These are phyloP conservation scores for Synchiropus splendidus DNA, from an alignment of 2,113 vertebrate species.

Conservation along the genomic window DNA sequence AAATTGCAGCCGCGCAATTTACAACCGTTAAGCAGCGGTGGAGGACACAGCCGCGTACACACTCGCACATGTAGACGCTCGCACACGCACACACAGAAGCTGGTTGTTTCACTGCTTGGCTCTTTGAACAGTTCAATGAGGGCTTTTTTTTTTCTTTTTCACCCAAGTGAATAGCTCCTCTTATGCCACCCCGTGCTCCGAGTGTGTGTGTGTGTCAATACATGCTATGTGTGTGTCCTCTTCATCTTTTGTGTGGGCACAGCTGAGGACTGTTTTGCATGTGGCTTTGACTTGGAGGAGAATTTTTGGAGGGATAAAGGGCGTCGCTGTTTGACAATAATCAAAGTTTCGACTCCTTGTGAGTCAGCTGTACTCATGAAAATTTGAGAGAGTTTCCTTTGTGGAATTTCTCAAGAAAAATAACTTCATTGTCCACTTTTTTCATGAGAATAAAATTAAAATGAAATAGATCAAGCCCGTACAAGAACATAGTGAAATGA, in stretches of 20 bases:
- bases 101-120: conserved; percentile 40
- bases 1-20: conserved; percentile 57
- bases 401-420: too few species aligned
- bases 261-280: conserved; percentile 53
- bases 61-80: conserved; percentile 22
- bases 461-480: too few species aligned
- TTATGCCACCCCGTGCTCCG: conserved; percentile 36
- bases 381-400: too few species aligned
- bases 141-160: conserved; percentile 33
- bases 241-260: conserved; percentile 51
- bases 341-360: too few species aligned
- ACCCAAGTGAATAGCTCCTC: conserved; percentile 52
- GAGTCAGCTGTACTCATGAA: too few species aligned
- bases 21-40: conserved; percentile 40
- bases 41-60: conserved; percentile 23
- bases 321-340: too few species aligned
- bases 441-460: too few species aligned
- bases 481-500: too few species aligned
- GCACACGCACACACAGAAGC: conserved; percentile 26
- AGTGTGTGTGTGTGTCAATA: conserved; percentile 13
- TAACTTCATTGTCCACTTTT: too few species aligned
- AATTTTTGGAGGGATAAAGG: too few species aligned
- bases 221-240: conserved; percentile 31
- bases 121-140: conserved; percentile 58
- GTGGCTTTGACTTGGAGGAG: conserved; percentile 15